These are phyloP conservation scores for Erythrolamprus reginae DNA, from an alignment of 2,113 vertebrate genomes.

Conservation along the genomic window DNA sequence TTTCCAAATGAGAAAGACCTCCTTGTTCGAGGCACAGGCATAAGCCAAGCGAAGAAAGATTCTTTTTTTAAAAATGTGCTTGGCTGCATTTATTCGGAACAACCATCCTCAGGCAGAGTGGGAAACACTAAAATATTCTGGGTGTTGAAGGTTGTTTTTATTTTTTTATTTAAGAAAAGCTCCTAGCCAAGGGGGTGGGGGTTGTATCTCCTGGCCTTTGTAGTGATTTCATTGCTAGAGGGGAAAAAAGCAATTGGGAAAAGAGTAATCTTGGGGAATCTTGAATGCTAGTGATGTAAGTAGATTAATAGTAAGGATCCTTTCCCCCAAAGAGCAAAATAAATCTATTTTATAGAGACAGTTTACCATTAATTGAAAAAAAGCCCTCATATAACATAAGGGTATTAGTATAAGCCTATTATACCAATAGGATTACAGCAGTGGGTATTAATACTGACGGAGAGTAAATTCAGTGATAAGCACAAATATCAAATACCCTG, in stretches of 20 bases:
- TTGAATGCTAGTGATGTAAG: conserved; percentile 20
- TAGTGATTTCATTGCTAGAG: conserved; percentile 39
- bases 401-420: not conserved
- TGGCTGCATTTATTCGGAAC: conserved; percentile 18
- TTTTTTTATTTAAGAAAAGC: not conserved
- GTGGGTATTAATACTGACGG: not conserved
- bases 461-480: not conserved
- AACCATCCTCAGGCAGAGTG: not conserved
- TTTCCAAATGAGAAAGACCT: conserved; percentile 52
- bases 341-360: not conserved
- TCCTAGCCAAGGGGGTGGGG: conserved; percentile 54
- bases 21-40: conserved; percentile 57
- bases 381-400: not conserved
- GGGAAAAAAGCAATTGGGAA: conserved; percentile 21
- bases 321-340: not conserved
- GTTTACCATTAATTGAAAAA: not conserved
- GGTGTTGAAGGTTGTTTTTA: not conserved
- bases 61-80: not conserved
- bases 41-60: not conserved
- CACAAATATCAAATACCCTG: not conserved
- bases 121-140: conserved; percentile 28
- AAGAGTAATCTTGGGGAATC: conserved; percentile 2
- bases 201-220: conserved; percentile 21
- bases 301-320: not conserved
- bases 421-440: not conserved